These are phyloP conservation scores for Rhinatrema bivittatum DNA, from an alignment of 2,797 vertebrate species.

Conservation along the genomic window DNA sequence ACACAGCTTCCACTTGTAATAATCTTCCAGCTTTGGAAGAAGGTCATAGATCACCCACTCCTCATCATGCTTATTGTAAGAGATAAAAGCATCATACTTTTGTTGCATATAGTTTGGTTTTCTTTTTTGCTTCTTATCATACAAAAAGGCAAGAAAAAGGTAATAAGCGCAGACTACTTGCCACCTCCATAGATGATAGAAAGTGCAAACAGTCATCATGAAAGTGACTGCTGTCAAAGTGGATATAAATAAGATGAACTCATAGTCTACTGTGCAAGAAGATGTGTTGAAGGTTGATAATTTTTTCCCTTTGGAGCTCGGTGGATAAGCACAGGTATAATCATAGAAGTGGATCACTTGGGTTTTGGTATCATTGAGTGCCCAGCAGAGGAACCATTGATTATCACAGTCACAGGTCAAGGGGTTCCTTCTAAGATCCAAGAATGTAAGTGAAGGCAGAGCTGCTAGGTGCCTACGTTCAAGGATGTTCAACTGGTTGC, in stretches of 20 bases:
- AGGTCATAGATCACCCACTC: slow-evolving; percentile 8
- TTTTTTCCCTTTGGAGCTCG: neutral
- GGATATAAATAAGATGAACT: slow-evolving; percentile 49
- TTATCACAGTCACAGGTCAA: slow-evolving; percentile 13
- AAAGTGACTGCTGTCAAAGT: slow-evolving; percentile 41
- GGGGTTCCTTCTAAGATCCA: slow-evolving; percentile 11
- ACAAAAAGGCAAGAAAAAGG: slow-evolving; percentile 3
- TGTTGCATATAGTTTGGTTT: neutral
- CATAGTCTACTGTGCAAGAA: slow-evolving; percentile 55
- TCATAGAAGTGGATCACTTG: slow-evolving; percentile 56
- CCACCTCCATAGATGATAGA: slow-evolving; percentile 33
- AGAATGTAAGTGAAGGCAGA: slow-evolving; percentile 5
- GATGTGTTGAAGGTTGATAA: slow-evolving; percentile 60
- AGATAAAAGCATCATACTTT: slow-evolving; percentile 12
- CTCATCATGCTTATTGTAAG: slow-evolving; percentile 4
- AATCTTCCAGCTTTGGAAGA: slow-evolving; percentile 8
- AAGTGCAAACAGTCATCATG: slow-evolving; percentile 45
- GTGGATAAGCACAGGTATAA: slow-evolving; percentile 35
- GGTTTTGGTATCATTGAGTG: slow-evolving; percentile 16
- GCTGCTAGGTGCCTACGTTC: neutral
- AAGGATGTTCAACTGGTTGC: neutral
- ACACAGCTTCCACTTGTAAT: slow-evolving; percentile 5
- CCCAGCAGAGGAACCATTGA: slow-evolving; percentile 14
- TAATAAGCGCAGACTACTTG: slow-evolving; percentile 5
- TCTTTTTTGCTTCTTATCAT: neutral